Evolutionary conservation across 2,888 invertebrate species (phyloP).

Genomic region (Aphodius granarius): DNA sequence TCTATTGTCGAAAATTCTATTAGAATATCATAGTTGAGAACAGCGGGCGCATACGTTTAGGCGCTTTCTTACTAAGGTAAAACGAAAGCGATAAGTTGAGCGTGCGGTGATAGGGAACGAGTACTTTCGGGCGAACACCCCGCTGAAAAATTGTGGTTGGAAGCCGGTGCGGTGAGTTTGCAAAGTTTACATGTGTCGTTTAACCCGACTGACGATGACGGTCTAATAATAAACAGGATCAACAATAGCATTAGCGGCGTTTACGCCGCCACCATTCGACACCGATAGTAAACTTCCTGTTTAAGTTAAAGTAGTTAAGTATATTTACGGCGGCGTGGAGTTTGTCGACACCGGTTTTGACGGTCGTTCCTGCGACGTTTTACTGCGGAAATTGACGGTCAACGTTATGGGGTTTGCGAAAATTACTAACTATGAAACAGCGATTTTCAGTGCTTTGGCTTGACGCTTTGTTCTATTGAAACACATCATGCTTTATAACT

Average conservation of each 20-base stretch:
- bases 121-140: too few species aligned
- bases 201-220: neutral
- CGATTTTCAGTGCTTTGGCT: too few species aligned
- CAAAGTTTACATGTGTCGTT: neutral
- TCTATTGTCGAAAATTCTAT: too few species aligned
- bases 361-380: neutral
- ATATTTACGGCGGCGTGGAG: neutral
- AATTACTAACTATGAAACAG: neutral
- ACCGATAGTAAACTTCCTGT: neutral
- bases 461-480: too few species aligned
- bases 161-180: neutral
- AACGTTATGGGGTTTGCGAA: neutral
- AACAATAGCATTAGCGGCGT: neutral
- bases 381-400: neutral
- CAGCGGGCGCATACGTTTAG: too few species aligned
- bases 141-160: too few species aligned
- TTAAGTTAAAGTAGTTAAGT: conserved; percentile 5
- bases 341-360: neutral
- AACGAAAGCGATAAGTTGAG: too few species aligned
- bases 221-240: neutral
- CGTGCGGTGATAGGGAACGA: too few species aligned
- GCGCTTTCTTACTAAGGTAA: too few species aligned
- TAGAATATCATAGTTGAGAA: too few species aligned
- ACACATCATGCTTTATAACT: too few species aligned
- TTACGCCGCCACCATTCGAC: neutral